These are phyloP conservation scores for Aplocera efformata DNA, from an alignment of 2,888 invertebrate species.

Conservation along the genomic window DNA sequence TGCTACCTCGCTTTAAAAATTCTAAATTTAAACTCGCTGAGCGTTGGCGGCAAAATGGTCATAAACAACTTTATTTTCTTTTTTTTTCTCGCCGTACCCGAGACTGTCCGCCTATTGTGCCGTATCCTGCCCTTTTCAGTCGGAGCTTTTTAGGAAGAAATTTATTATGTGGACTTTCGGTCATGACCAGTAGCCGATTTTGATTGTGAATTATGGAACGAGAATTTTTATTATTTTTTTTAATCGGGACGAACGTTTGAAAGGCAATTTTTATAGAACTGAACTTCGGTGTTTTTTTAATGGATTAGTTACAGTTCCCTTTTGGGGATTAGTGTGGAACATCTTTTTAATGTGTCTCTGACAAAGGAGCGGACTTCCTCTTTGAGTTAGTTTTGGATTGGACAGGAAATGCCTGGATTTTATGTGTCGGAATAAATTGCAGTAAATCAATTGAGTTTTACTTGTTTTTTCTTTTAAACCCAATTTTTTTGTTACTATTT, in stretches of 20 bases:
- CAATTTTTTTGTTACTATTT: constrained; percentile 10
- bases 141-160: constrained; percentile 76
- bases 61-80: constrained; percentile 61
- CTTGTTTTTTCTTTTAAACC: no score
- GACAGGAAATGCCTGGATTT: constrained; percentile 37
- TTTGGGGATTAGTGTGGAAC: constrained; percentile 60
- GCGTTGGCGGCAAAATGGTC: constrained; percentile 76
- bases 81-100: constrained; percentile 58
- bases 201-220: constrained; percentile 78
- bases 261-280: constrained; percentile 65
- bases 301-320: constrained; percentile 53
- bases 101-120: constrained; percentile 65
- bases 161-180: constrained; percentile 77
- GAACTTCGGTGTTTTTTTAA: constrained; percentile 21
- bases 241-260: constrained; percentile 45
- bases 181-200: constrained; percentile 77
- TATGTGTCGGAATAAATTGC: constrained; percentile 14
- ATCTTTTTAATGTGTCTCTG: constrained; percentile 49
- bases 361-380: constrained; percentile 61
- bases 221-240: constrained; percentile 47
- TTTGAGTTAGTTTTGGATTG: constrained; percentile 30
- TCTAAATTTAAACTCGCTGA: constrained; percentile 67
- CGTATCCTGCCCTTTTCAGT: constrained; percentile 77
- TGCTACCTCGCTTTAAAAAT: constrained; percentile 41
- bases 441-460: constrained; percentile 5